Evolutionary conservation across 1,140 invertebrate genomes (phyloP), one percentile per base, ranked within the genome.

Genomic region (Zeugodacus cucurbitae): DNA sequence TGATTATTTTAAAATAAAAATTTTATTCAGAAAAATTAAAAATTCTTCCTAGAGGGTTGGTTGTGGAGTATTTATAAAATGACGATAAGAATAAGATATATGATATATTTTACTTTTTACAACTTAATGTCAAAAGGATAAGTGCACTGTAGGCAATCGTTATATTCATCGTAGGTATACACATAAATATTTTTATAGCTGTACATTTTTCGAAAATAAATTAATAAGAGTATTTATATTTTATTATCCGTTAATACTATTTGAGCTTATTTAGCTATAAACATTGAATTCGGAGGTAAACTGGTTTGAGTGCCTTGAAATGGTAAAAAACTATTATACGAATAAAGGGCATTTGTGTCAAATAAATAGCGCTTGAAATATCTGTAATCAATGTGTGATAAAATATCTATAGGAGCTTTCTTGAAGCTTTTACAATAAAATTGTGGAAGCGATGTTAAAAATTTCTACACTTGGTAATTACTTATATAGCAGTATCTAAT

Each of bases 121-220:
- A 82, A 82, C 74, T 82, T 82, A 82, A 82, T 82, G 74, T 82
- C 74, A 82, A 82, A 82, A 48, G 41, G 26, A 54, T 82, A 48
- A 54, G n/a, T 82, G 74, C 37, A 48, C 26, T 82, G 7, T 48
- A 54, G 74, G 41, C 41, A 82, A 82, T 14, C 26, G 8, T 48
- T 82, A 29, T 37, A 74, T 74, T 48, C 6, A 26, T 48, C 26
- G 20, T 48, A 82, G 20, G 44, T 82, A 29, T 34, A 82, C 74
- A 82, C 74, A 48, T 41, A 74, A 74, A 48, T 82, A 82, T 44
- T 62, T 62, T 82, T 54, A 82, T 48, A 82, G 3, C 6, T 82
- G 17, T 70, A 70, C 11, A 82, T 54, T 26, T 82, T 26, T 29
- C 26, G 26, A 54, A 17, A 26, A 34, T 14, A 14, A 32, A 70